phyloP scores from a whole-genome alignment of 2,797 vertebrate species.

The Glossophaga mutica region DNA sequence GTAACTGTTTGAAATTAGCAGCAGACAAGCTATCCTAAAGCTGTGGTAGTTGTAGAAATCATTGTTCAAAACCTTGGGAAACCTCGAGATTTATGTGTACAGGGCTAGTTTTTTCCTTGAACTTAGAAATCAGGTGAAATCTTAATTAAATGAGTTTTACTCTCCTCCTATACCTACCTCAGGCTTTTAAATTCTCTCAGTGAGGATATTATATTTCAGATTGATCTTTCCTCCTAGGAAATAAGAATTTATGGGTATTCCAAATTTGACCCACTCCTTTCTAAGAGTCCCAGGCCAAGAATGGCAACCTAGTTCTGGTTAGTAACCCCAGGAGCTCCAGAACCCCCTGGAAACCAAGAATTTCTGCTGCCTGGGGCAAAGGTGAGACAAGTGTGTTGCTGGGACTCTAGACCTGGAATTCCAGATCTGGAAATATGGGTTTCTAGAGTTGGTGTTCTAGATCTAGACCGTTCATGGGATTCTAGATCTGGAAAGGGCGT shows the following conservation, averaged over 20 bases:
- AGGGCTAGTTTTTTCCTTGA: neutral
- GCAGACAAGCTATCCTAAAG: neutral
- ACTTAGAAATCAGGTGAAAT: conserved; percentile 6
- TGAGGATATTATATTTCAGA: neutral
- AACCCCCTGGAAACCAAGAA: neutral
- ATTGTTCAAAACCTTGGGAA: neutral
- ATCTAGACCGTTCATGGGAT: neutral
- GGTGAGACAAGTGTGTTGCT: neutral
- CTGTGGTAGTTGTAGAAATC: neutral
- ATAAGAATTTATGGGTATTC: neutral
- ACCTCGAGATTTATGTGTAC: neutral
- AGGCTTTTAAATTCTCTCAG: neutral
- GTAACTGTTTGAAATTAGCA: neutral
- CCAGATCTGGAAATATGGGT: neutral
- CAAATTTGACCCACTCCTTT: neutral
- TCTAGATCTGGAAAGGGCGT: neutral
- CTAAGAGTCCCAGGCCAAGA: neutral
- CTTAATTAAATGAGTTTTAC: neutral
- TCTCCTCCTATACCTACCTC: neutral
- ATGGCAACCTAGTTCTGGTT: neutral
- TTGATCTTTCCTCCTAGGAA: neutral
- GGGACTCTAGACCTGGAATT: neutral
- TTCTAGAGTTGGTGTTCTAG: neutral
- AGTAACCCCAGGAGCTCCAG: neutral
- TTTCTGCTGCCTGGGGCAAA: neutral